Evolutionary conservation across 2,888 invertebrate genomes (phyloP), one percentile per base, ranked within the genome.

Genomic region (Laspeyria flexula): DNA sequence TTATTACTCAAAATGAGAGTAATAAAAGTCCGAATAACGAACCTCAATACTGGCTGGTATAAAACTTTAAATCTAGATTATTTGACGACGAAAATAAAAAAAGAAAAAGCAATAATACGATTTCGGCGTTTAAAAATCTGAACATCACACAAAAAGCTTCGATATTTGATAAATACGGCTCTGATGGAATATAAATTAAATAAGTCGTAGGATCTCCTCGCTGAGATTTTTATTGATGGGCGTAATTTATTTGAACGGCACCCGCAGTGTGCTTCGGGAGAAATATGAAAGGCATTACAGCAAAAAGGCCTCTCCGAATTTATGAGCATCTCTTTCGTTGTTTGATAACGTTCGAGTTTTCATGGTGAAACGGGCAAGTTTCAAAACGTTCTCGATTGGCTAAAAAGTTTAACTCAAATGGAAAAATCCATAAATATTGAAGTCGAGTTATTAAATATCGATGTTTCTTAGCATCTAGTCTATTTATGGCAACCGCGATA

Each of bases 261-360:
- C 88, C 88, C 90, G 85, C 88, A 89, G 87, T 86, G 86, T 88
- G 85, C 86, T 85, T 78, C 82, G 78, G 80, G 81, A 88, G 88
- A 90, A 90, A 90, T 91, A 91, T 91, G 90, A 90, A 90, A 89
- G 90, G 86, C 88, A 91, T 91, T 90, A 91, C 85, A 84, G 85
- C 84, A 85, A 88, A 89, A 91, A 90, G 88, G 88, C 89, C 90
- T 86, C 85, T 85, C 77, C 78, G 73, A 89, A 91, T 91, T 90
- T 90, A 91, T 90, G 91, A 88, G 88, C 83, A 85, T 85, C 87
- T 86, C 86, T 81, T 80, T 79, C 82, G 77, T 78, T 85, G 88
- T 88, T 90, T 89, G 88, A 90, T 90, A 81, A 61, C 64, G 58
- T 68, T 69, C 58, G 53, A 61, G 58, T 66, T 79, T 79, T 75